These are phyloP conservation scores for Patella pellucida DNA, from an alignment of 2,888 invertebrate genomes.

Conservation along the genomic window DNA sequence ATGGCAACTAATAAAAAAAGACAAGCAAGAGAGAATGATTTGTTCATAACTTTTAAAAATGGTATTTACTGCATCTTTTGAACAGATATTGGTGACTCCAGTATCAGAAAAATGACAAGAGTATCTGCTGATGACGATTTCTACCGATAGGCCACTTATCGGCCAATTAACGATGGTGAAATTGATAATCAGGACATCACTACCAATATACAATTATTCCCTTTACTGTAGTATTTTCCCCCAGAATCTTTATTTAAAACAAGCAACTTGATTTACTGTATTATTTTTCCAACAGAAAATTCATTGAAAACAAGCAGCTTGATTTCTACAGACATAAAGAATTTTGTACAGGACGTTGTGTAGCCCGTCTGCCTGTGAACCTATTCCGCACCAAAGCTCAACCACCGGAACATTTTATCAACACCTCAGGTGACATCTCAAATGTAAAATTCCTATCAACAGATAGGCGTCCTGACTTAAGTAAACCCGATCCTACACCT, in stretches of 20 bases:
- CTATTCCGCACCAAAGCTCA: background rate
- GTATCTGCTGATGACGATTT: no score
- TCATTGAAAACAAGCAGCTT: conserved; percentile 70
- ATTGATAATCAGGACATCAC: background rate
- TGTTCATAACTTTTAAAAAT: no score
- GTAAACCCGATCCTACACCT: background rate
- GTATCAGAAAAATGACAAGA: no score
- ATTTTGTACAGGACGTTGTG: conserved; percentile 71
- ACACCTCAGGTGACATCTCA: background rate
- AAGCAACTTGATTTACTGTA: background rate
- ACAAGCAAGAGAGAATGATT: no score
- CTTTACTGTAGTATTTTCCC: background rate
- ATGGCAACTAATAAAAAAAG: no score
- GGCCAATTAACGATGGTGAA: background rate
- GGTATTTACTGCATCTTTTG: no score
- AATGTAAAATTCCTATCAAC: background rate
- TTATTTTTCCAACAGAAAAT: conserved; percentile 54
- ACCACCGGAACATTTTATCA: background rate
- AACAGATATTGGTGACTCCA: no score
- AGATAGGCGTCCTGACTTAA: background rate
- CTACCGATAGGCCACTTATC: no score
- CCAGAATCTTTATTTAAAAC: background rate
- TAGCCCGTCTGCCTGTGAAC: conserved; percentile 60
- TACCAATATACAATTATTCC: background rate
- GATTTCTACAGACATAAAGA: conserved; percentile 71